These are phyloP conservation scores for Scolopax mira DNA, from an alignment of 2,113 vertebrate species.

Conservation along the genomic window DNA sequence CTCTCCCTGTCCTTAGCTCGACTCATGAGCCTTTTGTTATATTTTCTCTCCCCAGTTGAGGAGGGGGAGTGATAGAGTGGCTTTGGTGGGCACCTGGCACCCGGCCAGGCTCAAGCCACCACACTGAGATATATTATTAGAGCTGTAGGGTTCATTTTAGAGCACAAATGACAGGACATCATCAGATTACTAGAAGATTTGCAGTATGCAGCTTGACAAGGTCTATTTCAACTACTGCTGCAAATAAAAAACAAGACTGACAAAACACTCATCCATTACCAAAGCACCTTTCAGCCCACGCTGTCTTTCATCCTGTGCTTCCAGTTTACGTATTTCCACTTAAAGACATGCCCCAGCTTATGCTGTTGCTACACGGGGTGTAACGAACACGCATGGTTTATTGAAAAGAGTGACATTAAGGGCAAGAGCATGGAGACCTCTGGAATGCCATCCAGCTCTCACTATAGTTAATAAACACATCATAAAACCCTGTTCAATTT, in stretches of 20 bases:
- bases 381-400: fast-evolving
- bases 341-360: not conserved
- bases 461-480: not conserved
- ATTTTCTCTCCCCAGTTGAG: not conserved
- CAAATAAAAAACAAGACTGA: not conserved
- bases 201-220: not conserved
- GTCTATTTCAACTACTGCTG: not conserved
- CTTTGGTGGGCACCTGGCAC: not conserved
- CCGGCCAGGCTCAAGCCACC: not conserved
- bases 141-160: not conserved
- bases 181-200: not conserved
- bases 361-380: not conserved
- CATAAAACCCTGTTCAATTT: not conserved
- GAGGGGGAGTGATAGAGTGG: not conserved
- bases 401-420: not conserved
- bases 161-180: not conserved
- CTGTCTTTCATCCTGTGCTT: not conserved
- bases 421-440: not conserved
- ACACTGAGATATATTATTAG: not conserved
- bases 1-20: not conserved
- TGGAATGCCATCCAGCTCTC: not conserved
- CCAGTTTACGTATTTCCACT: not conserved
- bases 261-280: not conserved
- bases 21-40: not conserved
- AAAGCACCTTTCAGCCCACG: not conserved